Percentiles rank a stretch among this genome's conserved stretches.
Evolutionary conservation across 2,113 vertebrate genomes (phyloP).

Genomic region (Spea multiplicata): DNA sequence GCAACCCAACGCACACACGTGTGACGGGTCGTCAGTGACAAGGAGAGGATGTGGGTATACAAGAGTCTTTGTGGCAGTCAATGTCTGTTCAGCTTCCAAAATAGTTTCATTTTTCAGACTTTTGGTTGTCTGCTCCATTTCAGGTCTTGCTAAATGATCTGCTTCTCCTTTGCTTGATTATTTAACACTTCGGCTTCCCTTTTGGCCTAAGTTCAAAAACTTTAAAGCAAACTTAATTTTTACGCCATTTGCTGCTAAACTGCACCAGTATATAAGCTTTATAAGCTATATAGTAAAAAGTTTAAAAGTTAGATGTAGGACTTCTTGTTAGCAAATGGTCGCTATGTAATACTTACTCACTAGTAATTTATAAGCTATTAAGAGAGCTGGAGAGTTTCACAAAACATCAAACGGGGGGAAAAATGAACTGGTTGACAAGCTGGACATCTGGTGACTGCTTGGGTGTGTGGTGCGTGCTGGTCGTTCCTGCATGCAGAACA

Average conservation of each 20-base stretch:
- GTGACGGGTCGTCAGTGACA: constrained; percentile 1
- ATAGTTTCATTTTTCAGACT: constrained; percentile 14
- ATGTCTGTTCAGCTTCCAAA: constrained; percentile 42
- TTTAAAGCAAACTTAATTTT: neutral
- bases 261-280: neutral
- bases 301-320: neutral
- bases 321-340: neutral
- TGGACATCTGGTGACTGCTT: constrained; percentile 27
- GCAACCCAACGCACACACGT: constrained; percentile 44
- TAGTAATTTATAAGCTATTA: constrained; percentile 5
- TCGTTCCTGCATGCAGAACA: neutral
- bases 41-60: constrained; percentile 26
- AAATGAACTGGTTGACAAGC: constrained; percentile 2
- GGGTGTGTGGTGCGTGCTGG: neutral
- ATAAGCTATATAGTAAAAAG: neutral
- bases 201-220: constrained; percentile 1
- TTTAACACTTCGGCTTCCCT: constrained; percentile 3
- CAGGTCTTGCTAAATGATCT: constrained; percentile 29
- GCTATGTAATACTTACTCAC: neutral
- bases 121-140: constrained; percentile 1
- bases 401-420: neutral
- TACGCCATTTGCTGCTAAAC: constrained; percentile 7
- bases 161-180: constrained; percentile 30
- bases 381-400: neutral
- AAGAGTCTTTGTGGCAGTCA: constrained; percentile 23